Conservation (phyloP, 2,888 invertebrate genomes). For the Timema cristinae region DNA sequence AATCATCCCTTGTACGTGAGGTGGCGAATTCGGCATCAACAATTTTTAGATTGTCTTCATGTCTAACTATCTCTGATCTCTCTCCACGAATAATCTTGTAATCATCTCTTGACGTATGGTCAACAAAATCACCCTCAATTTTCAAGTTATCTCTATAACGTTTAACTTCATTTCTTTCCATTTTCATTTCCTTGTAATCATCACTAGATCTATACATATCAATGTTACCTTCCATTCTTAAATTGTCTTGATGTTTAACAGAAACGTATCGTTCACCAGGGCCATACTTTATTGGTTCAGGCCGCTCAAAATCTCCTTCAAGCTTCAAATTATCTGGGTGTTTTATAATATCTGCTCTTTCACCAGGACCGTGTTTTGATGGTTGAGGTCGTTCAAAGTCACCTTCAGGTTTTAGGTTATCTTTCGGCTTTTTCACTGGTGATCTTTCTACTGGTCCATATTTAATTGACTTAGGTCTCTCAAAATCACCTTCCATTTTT, state of each 20-base stretch:
- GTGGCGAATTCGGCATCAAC: slow-evolving; percentile 43
- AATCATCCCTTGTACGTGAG: slow-evolving; percentile 42
- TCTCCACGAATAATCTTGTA: slow-evolving; percentile 37
- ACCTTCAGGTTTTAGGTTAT: slow-evolving; percentile 47
- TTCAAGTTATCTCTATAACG: slow-evolving; percentile 46
- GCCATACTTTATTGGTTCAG: slow-evolving; percentile 4
- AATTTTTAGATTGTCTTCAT: slow-evolving; percentile 37
- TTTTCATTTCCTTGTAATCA: slow-evolving; percentile 44
- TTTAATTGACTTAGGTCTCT: slow-evolving; percentile 42
- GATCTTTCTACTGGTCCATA: slow-evolving; percentile 40
- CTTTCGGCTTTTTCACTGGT: slow-evolving; percentile 15
- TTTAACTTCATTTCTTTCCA: slow-evolving; percentile 40
- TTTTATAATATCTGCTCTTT: slow-evolving; percentile 42
- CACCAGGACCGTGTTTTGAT: slow-evolving; percentile 48
- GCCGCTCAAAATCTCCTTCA: slow-evolving; percentile 42
- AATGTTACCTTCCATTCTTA: slow-evolving; percentile 55
- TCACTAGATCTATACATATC: slow-evolving; percentile 45
- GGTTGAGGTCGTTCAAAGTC: slow-evolving; percentile 27
- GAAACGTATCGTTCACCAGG: slow-evolving; percentile 46
- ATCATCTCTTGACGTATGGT: slow-evolving; percentile 29
- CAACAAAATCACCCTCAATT: slow-evolving; percentile 45
- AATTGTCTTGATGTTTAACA: slow-evolving; percentile 47
- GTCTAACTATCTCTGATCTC: slow-evolving; percentile 42
- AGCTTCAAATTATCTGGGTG: slow-evolving; percentile 41
- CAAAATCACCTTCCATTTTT: too few species aligned